Conservation (phyloP, 2,797 vertebrate species). For the Borostomias antarcticus region DNA sequence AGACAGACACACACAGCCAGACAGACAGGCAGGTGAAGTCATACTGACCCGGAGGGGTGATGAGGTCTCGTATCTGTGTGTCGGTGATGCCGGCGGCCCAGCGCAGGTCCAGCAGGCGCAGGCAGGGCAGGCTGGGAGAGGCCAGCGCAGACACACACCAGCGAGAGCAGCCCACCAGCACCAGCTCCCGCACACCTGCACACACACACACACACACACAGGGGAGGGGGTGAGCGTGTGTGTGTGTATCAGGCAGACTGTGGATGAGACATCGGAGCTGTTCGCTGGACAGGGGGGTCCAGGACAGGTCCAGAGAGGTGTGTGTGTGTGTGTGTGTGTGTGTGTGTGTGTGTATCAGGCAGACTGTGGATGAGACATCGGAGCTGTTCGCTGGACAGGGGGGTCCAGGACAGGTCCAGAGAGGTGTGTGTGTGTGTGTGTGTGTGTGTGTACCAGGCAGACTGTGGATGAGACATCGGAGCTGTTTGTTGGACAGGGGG, state of each 20-base stretch:
- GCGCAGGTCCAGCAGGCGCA: conserved; percentile 93
- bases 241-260: too few relatives aligned
- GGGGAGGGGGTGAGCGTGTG: neutral
- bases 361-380: neutral
- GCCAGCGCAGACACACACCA: conserved; percentile 90
- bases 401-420: neutral
- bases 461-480: conserved; percentile 91
- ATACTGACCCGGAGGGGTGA: conserved; percentile 84
- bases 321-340: too few relatives aligned
- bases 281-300: too few relatives aligned
- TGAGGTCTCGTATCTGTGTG: conserved; percentile 90
- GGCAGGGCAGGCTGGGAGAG: conserved; percentile 88
- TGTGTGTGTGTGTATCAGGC: neutral
- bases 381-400: neutral
- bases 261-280: too few relatives aligned
- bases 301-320: too few relatives aligned
- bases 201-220: too few relatives aligned
- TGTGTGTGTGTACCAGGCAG: conserved; percentile 74
- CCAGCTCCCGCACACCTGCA: conserved; percentile 93
- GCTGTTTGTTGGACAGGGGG: conserved; percentile 94
- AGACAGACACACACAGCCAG: too few relatives aligned
- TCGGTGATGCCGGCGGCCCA: conserved; percentile 95
- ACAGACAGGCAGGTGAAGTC: too few relatives aligned
- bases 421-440: neutral
- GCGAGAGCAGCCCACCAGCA: conserved; percentile 91